Evolutionary conservation across 1,140 invertebrate genomes (phyloP), one percentile per base, ranked within the genome.

Genomic region (Hesperophylax magnus): DNA sequence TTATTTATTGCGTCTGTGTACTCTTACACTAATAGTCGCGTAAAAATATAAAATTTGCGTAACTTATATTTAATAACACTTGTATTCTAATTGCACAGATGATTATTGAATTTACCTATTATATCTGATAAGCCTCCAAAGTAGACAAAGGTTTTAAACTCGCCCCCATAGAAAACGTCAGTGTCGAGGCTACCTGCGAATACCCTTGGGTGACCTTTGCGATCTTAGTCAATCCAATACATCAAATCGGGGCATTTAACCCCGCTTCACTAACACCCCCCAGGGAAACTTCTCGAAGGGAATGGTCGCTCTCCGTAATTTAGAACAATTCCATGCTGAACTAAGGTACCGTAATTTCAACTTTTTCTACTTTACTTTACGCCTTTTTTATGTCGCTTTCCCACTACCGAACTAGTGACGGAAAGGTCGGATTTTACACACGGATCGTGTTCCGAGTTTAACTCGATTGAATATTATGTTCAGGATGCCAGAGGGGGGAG

Each of bases 231-330:
- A 67, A 67, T 67, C 63, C 63, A 67, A 27, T 67, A 67, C 31
- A 67, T 39, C 31, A 67, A 67, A 67, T 67, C 63, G 63, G 31
- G 63, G 31, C 63, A 67, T 67, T 67, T 67, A 67, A 67, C 63
- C 63, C 63, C 31, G 31, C 63, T 27, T 67, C 14, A 27, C 31
- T 3, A 67, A 67, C 63, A 27, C 11, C 11, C 31, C 31, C 63
- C 27, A 31, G 63, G 63, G 22, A 27, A 34, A 31, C 3, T 67
- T 31, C 31, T 27, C 63, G 1, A 39, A 5, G 63, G 31, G 63
- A 67, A 67, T 67, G 17, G 63, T 34, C 63, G 31, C 63, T 31
- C 63, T 67, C 6, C 31, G 63, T 67, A 67, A 67, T 67, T 67
- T 67, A 67, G 63, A 17, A 67, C 63, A 67, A 67, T 67, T 67